A percentile compares a stretch with the other conserved stretches of the same genome.
phyloP scores from a whole-genome alignment of 2,888 invertebrate species.

The Ectemnius cavifrons region DNA sequence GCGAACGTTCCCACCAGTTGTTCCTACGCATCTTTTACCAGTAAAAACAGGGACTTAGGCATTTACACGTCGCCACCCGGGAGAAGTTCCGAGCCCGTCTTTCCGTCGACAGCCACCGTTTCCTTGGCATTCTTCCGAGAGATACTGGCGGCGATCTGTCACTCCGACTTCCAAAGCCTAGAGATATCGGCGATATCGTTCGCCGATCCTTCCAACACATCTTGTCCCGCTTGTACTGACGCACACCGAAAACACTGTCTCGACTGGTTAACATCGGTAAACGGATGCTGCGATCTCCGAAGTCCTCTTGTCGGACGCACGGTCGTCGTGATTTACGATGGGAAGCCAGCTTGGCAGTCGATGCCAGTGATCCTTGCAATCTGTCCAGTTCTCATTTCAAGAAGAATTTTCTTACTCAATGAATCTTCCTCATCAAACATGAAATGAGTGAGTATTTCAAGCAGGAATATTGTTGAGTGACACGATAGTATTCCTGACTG shows the following conservation, averaged over 20 bases:
- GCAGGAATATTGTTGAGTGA: too few relatives aligned
- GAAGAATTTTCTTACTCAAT: too few relatives aligned
- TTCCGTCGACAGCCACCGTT: slow-evolving; percentile 12
- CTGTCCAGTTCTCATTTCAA: too few relatives aligned
- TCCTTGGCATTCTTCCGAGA: slow-evolving; percentile 52
- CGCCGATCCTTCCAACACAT: slow-evolving; percentile 30
- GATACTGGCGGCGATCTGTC: slow-evolving; percentile 55
- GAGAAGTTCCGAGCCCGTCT: slow-evolving; percentile 19
- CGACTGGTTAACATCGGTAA: slow-evolving; percentile 10
- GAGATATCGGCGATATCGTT: slow-evolving; percentile 64
- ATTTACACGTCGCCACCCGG: slow-evolving; percentile 33
- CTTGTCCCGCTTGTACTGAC: slow-evolving; percentile 22
- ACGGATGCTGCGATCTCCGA: background rate
- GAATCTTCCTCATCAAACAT: too few relatives aligned
- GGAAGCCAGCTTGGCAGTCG: too few relatives aligned
- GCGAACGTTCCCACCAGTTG: slow-evolving; percentile 21
- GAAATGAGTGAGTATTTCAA: too few relatives aligned
- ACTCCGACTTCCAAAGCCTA: slow-evolving; percentile 57
- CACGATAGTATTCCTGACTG: too few relatives aligned
- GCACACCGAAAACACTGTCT: slow-evolving; percentile 3
- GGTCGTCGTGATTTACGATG: too few relatives aligned
- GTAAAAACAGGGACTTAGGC: slow-evolving; percentile 32
- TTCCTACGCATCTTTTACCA: slow-evolving; percentile 35
- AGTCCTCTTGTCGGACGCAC: slow-evolving; percentile 2
- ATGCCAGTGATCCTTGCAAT: too few relatives aligned